Conservation (phyloP, 2,888 invertebrate species). For the Hanleya hanleyi region DNA sequence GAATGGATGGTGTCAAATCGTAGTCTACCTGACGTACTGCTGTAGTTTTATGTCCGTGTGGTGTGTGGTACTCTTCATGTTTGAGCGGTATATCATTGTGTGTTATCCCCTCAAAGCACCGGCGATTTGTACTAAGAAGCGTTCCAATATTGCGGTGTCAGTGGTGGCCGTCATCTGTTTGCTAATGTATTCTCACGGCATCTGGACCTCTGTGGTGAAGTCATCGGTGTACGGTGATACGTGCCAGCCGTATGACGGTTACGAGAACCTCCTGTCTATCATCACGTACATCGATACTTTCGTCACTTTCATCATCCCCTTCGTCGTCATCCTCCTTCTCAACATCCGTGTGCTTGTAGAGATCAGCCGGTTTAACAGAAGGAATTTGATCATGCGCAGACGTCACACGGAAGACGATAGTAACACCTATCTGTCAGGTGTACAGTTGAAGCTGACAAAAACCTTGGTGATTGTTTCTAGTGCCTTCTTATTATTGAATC, state of each 20-base stretch:
- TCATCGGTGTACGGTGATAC: constrained; percentile 13
- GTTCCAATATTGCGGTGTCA: constrained; percentile 41
- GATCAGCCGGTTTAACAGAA: constrained; percentile 28
- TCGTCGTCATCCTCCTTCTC: constrained; percentile 47
- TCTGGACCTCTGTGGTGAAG: constrained; percentile 45
- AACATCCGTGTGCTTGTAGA: constrained; percentile 47
- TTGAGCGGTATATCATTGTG: constrained; percentile 88
- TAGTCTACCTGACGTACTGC: constrained; percentile 75
- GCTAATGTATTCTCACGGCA: constrained; percentile 55
- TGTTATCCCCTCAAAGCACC: constrained; percentile 80
- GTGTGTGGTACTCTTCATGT: constrained; percentile 90
- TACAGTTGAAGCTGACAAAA: constrained; percentile 54
- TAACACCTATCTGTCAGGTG: constrained; percentile 39
- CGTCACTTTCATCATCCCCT: constrained; percentile 54
- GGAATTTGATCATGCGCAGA: constrained; percentile 30
- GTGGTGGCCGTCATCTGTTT: constrained; percentile 41
- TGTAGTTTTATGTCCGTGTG: constrained; percentile 87
- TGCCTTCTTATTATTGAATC: constrained; percentile 58
- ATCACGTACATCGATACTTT: constrained; percentile 56
- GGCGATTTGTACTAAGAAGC: constrained; percentile 48
- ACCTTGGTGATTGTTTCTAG: constrained; percentile 63
- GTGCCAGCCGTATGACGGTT: constrained; percentile 35
- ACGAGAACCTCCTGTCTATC: constrained; percentile 40
- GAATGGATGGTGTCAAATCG: constrained; percentile 77
- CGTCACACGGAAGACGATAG: background rate